These are phyloP conservation scores for Heliconius himera DNA, from an alignment of 1,140 invertebrate genomes.

Conservation along the genomic window DNA sequence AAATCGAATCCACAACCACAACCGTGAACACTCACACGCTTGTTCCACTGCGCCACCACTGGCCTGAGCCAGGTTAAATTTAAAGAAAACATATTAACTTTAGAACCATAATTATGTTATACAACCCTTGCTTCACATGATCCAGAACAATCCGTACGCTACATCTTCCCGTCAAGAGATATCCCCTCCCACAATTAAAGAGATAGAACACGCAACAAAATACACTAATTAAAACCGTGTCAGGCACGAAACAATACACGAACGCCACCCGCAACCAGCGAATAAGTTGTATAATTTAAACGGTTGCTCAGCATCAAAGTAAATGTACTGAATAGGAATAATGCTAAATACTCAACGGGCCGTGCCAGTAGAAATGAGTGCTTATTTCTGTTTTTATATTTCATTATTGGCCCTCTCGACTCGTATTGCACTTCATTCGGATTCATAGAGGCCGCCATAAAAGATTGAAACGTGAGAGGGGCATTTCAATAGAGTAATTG, in stretches of 20 bases:
- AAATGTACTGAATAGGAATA: conserved; percentile 70
- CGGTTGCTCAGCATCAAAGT: conserved; percentile 67
- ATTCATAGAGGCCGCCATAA: conserved; percentile 78
- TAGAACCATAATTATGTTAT: too few species aligned
- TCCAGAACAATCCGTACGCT: too few species aligned
- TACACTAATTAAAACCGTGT: conserved; percentile 25
- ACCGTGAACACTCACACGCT: too few species aligned
- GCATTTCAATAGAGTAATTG: conserved; percentile 79
- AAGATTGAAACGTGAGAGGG: conserved; percentile 79
- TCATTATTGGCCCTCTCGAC: conserved; percentile 80
- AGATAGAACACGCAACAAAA: conserved; percentile 5
- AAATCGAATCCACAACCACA: too few species aligned
- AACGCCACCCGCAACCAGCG: conserved; percentile 21
- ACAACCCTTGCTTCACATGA: too few species aligned
- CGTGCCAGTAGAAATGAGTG: conserved; percentile 69
- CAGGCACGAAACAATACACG: conserved; percentile 17
- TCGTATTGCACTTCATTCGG: conserved; percentile 77
- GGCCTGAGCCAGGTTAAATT: too few species aligned
- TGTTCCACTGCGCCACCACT: too few species aligned
- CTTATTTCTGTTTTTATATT: conserved; percentile 80
- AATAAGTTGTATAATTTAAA: conserved; percentile 63
- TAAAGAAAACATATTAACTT: too few species aligned
- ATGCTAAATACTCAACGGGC: conserved; percentile 67
- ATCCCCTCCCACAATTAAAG: neutral
- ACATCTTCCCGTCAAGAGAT: neutral